Percentiles rank a stretch among this genome's conserved stretches.
These are phyloP conservation scores for Phallusia fumigata DNA, from an alignment of 23 tunicate species.

Conservation along the genomic window DNA sequence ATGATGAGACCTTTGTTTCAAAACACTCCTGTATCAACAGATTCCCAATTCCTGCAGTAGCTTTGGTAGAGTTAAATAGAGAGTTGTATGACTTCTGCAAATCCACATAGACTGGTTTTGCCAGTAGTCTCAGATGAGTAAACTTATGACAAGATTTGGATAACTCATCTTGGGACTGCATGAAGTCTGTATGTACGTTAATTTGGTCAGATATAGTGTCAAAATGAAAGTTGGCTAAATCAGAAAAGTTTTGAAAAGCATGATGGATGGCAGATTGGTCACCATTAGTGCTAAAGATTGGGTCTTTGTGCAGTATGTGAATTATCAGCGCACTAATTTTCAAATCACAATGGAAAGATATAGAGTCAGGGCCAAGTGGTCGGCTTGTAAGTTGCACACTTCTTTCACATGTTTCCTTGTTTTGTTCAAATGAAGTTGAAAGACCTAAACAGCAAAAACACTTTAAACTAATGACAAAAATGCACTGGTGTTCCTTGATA, in stretches of 20 bases:
- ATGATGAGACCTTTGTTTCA: background rate
- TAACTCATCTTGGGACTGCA: background rate
- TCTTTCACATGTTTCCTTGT: background rate
- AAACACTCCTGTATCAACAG: conserved; percentile 54
- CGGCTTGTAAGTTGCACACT: background rate
- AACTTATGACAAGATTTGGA: conserved; percentile 4
- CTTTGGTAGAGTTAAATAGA: conserved; percentile 7
- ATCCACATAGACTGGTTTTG: conserved; percentile 42
- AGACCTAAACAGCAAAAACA: too few species aligned
- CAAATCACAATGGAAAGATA: background rate
- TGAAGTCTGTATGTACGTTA: background rate
- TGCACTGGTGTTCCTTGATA: too few species aligned
- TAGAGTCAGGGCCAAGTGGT: background rate
- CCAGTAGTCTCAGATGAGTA: conserved; percentile 54
- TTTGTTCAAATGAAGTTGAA: background rate
- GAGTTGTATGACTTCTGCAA: conserved; percentile 7
- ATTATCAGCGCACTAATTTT: background rate
- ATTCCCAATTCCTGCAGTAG: conserved; percentile 43
- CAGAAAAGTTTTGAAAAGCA: background rate
- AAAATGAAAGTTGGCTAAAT: conserved; percentile 3
- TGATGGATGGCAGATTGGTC: background rate
- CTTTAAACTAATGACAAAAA: too few species aligned
- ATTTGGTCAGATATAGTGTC: background rate
- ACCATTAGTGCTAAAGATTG: background rate
- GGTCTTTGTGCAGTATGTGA: background rate